Evolutionary conservation across 2,113 vertebrate genomes (phyloP), one percentile per base, ranked within the genome.

Genomic region (Dascyllus trimaculatus): DNA sequence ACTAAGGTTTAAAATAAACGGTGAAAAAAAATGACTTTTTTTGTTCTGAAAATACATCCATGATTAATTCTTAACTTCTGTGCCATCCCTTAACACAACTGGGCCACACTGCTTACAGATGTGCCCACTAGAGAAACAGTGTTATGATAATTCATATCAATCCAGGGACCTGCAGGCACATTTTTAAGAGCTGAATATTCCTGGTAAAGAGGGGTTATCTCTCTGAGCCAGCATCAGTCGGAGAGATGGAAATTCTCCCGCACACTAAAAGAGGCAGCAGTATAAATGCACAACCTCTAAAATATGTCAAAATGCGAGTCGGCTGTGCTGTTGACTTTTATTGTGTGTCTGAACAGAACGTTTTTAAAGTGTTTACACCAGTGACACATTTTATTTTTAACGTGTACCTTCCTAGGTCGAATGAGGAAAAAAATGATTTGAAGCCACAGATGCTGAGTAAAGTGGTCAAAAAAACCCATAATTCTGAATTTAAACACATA

Each of bases 181-280:
- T 68, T 61, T 82, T 70, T 70, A 56, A 43, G 26, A 52, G 48
- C 54, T 26, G 49, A 74, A 71, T 70, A 73, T 59, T 62, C 49
- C 69, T 29, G 4, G 70, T 76, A 75, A 86, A 81, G 67, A 71
- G 53, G 80, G 75, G 64, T 54, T 53, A 62, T 77, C 51, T 75
- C 70, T 56, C 40, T 84, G 68, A 81, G 59, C 66, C 86, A 89
- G 86, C 58, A 80, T 75, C 60, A 71, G 62, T 65, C 56, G 80
- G 65, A 78, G 40, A 66, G 71, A 82, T 83, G n/a, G 58, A 62
- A 72, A 88, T 62, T 57, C 61, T 35, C 35, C 49, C 45, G 67
- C 67, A 75, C 61, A 67, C 57, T 53, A 13, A 49, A 10, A 68
- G 49, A 74, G 9, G 57, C 32, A 69, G 75, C 59, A 19, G 26